phyloP scores from a whole-genome alignment of 2,797 vertebrate genomes.

The Glossophaga mutica region DNA sequence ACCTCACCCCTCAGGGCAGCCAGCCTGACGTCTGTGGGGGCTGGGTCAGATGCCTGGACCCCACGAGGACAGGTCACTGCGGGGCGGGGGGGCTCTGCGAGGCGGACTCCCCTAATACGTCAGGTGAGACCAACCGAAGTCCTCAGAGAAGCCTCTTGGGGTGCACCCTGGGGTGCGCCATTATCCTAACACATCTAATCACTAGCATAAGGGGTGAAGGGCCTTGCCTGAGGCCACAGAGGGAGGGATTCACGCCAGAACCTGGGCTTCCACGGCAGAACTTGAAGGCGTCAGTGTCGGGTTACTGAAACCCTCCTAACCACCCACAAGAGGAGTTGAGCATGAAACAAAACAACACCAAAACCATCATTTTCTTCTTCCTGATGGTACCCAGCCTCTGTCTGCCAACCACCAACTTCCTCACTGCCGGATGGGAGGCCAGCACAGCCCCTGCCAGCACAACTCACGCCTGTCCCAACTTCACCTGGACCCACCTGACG shows the following conservation, averaged over 20 bases:
- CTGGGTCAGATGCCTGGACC: not conserved
- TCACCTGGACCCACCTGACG: not conserved
- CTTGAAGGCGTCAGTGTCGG: not conserved
- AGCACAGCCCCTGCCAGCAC: rapidly evolving
- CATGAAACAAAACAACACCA: not conserved
- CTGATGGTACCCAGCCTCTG: not conserved
- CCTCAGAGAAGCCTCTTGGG: not conserved
- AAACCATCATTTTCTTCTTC: not conserved
- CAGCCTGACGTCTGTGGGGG: not conserved
- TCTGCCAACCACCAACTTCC: slow-evolving; percentile 28
- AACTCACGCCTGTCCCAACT: not conserved
- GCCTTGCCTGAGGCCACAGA: not conserved
- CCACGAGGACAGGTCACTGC: not conserved
- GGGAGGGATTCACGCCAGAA: not conserved
- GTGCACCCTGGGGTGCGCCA: no score
- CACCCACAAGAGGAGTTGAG: not conserved
- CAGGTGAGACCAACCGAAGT: not conserved
- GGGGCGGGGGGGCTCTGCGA: not conserved
- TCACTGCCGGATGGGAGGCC: not conserved
- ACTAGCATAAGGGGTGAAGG: not conserved
- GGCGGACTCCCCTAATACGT: not conserved
- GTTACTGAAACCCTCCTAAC: not conserved
- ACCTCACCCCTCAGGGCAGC: not conserved
- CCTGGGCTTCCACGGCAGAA: not conserved
- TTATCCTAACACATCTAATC: not conserved